phyloP scores from a whole-genome alignment of 2,888 invertebrate genomes.

The Thecocarcelia acutangulata region DNA sequence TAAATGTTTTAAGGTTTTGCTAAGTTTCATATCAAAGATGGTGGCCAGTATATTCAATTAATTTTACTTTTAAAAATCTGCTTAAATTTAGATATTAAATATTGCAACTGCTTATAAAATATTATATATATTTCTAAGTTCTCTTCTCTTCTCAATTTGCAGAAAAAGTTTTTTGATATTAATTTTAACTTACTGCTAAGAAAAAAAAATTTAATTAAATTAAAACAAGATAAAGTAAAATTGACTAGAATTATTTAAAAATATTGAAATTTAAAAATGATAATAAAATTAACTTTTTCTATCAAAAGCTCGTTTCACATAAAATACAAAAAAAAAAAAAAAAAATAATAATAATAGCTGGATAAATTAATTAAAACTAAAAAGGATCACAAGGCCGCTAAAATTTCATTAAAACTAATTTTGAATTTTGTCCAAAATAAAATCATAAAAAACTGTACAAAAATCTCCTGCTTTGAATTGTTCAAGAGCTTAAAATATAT shows the following conservation, averaged over 20 bases:
- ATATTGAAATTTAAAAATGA: background rate
- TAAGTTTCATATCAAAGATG: no score
- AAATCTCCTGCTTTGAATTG: background rate
- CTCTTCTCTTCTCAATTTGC: background rate
- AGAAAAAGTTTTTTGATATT: background rate
- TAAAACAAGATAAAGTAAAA: constrained; percentile 57
- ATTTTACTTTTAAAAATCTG: background rate
- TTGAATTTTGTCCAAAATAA: constrained; percentile 34
- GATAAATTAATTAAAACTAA: background rate
- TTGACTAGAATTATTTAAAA: constrained; percentile 64
- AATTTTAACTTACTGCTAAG: background rate
- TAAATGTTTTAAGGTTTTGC: no score
- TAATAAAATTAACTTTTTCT: no score
- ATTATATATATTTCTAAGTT: background rate
- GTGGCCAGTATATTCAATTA: background rate
- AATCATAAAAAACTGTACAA: constrained; percentile 8
- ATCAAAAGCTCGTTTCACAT: no score
- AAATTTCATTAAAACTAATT: constrained; percentile 68
- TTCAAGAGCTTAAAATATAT: background rate
- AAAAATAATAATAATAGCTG: background rate
- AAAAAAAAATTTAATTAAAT: background rate
- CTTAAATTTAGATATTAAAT: constrained; percentile 42
- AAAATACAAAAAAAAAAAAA: constrained; percentile 32
- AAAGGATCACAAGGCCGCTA: constrained; percentile 69
- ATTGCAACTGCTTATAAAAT: constrained; percentile 36